Evolutionary conservation across 2,797 vertebrate species (phyloP).

Genomic region (Hippocampus kuda): DNA sequence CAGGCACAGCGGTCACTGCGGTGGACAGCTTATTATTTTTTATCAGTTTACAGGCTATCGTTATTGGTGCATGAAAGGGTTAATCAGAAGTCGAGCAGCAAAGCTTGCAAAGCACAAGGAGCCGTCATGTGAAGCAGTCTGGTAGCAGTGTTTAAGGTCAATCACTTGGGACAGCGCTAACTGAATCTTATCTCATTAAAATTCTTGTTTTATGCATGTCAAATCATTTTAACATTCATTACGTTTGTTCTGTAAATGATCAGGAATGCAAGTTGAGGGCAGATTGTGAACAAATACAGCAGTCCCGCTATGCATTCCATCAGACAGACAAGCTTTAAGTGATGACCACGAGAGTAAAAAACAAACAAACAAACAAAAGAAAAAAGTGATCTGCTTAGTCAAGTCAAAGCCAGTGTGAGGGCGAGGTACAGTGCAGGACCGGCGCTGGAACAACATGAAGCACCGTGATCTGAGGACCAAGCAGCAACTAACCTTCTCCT

Average conservation of each 20-base stretch:
- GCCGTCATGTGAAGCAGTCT: constrained; percentile 8
- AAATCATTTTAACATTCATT: not conserved
- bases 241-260: not conserved
- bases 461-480: constrained; percentile 17
- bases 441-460: constrained; percentile 22
- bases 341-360: not conserved
- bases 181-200: not conserved
- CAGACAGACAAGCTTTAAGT: not conserved
- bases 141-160: constrained; percentile 10
- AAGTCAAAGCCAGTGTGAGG: constrained; percentile 5
- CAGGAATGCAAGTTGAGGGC: not conserved
- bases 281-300: not conserved
- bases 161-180: constrained; percentile 7
- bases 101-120: constrained; percentile 42
- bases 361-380: not conserved
- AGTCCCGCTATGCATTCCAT: not conserved
- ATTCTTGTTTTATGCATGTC: constrained; percentile 17
- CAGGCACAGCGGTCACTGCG: too few relatives aligned
- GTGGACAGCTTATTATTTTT: too few relatives aligned
- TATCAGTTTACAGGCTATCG: too few relatives aligned
- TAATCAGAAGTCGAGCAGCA: constrained; percentile 18
- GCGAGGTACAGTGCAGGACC: constrained; percentile 27
- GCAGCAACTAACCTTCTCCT: constrained; percentile 68
- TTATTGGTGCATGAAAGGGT: too few relatives aligned
- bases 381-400: not conserved